phyloP scores from a whole-genome alignment of 2,888 invertebrate species.

The Silvanus unidentatus region DNA sequence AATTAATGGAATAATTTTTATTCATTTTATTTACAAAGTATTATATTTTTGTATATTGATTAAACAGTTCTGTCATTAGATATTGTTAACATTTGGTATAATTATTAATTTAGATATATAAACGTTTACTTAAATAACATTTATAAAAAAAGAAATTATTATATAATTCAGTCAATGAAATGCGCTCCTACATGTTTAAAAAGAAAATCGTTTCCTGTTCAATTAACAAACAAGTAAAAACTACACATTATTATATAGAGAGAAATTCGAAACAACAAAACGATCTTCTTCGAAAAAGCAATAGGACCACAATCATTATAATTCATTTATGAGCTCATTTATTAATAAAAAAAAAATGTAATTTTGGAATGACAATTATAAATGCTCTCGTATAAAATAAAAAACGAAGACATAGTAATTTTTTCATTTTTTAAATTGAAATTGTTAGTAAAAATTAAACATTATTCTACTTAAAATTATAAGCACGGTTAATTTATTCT shows the following conservation, averaged over 20 bases:
- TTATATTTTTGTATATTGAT: conserved; percentile 29
- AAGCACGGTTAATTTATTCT: conserved; percentile 20
- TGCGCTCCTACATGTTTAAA: too few relatives aligned
- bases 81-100: conserved; percentile 40
- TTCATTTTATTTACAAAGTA: conserved; percentile 26
- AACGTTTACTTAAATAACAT: conserved; percentile 35
- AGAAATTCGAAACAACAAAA: conserved; percentile 8
- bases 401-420: conserved; percentile 19
- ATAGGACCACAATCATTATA: conserved; percentile 32
- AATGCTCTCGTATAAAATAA: conserved; percentile 16
- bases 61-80: conserved; percentile 35
- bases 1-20: not conserved
- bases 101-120: conserved; percentile 36
- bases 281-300: conserved; percentile 7
- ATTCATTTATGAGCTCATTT: conserved; percentile 25
- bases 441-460: conserved; percentile 28
- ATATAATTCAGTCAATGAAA: conserved; percentile 36
- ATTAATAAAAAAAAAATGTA: conserved; percentile 17
- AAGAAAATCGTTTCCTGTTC: conserved; percentile 7
- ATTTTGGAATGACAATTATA: conserved; percentile 33
- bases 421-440: conserved; percentile 17
- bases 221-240: conserved; percentile 15
- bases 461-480: conserved; percentile 25
- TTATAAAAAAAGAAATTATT: conserved; percentile 27
- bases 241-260: not conserved